Conservation (phyloP, 2,888 invertebrate species). For the Noctuana brunneofusca region DNA sequence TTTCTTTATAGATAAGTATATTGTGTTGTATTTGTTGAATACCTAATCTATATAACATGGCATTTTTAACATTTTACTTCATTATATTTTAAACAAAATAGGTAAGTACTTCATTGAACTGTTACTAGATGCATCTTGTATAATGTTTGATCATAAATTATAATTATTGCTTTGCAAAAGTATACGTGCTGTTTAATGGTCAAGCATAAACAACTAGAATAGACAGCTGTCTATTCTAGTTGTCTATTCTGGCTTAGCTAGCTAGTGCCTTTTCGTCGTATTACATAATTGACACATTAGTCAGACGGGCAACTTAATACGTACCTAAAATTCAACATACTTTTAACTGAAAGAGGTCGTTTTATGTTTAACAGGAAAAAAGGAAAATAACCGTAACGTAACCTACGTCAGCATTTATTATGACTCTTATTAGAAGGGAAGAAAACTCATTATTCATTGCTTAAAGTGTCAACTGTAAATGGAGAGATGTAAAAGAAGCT, state of each 20-base stretch:
- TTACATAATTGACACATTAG: neutral
- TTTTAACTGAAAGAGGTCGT: slow-evolving; percentile 13
- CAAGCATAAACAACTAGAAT: neutral
- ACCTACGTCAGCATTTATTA: neutral
- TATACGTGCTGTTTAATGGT: neutral
- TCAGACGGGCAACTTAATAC: neutral
- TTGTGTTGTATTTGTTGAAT: too few relatives aligned
- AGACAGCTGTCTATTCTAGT: too few relatives aligned
- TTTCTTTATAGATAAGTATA: too few relatives aligned
- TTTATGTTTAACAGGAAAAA: slow-evolving; percentile 13
- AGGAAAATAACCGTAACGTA: slow-evolving; percentile 4
- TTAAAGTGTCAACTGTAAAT: neutral
- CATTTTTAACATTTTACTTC: too few relatives aligned
- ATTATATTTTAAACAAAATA: too few relatives aligned
- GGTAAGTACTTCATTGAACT: too few relatives aligned
- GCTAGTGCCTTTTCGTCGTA: neutral
- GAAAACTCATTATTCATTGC: slow-evolving; percentile 1
- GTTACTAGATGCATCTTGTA: too few relatives aligned
- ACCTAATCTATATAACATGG: too few relatives aligned
- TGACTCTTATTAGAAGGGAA: slow-evolving; percentile 9
- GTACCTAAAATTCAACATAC: neutral
- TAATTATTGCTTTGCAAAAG: neutral
- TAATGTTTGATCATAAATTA: too few relatives aligned
- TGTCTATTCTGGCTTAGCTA: too few relatives aligned
- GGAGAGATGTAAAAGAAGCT: slow-evolving; percentile 1